Evolutionary conservation across 2,113 vertebrate species (phyloP).

Genomic region (Lagenorhynchus albirostris): DNA sequence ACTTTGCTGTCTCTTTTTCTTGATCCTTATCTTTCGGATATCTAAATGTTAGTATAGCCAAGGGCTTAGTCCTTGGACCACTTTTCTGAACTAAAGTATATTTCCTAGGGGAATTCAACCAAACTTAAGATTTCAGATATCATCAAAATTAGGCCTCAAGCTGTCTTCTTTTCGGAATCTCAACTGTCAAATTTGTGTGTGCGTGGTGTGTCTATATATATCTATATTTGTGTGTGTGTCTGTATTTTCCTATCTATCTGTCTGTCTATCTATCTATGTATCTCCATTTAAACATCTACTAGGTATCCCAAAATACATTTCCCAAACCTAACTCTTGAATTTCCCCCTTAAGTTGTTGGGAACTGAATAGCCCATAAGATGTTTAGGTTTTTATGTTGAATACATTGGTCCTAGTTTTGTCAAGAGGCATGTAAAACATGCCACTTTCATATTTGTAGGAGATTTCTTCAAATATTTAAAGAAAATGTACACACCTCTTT

Average conservation of each 20-base stretch:
- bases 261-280: background rate
- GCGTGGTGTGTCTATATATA: background rate
- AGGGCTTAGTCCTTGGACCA: background rate
- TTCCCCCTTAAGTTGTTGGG: background rate
- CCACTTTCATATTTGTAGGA: background rate
- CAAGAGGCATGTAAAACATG: background rate
- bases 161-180: background rate
- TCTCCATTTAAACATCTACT: background rate
- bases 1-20: background rate
- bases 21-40: background rate
- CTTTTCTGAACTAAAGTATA: background rate
- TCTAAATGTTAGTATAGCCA: background rate
- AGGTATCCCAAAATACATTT: background rate
- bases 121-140: conserved; percentile 5
- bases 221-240: background rate
- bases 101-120: background rate
- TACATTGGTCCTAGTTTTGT: background rate
- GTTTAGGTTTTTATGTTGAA: background rate
- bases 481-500: background rate
- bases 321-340: background rate
- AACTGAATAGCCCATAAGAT: background rate
- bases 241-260: background rate
- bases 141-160: background rate
- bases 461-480: background rate
- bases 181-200: background rate